These are phyloP conservation scores for Drosophila kurseongensis DNA, from an alignment of 1,140 invertebrate species.

Conservation along the genomic window DNA sequence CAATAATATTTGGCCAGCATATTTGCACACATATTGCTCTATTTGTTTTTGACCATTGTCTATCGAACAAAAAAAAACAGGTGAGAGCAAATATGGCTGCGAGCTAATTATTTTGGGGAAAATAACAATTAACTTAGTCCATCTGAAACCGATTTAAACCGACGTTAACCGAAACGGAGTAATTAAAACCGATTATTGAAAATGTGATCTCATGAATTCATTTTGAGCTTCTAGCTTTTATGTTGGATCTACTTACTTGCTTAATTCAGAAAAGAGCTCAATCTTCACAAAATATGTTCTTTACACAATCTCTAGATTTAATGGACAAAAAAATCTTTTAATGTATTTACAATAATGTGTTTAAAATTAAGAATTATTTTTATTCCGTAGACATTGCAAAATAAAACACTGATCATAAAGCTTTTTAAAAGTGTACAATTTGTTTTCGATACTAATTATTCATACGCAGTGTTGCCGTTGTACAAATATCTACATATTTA, in stretches of 20 bases:
- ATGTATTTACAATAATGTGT: background rate
- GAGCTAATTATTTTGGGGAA: constrained; percentile 28
- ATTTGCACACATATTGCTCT: constrained; percentile 45
- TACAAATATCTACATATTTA: background rate
- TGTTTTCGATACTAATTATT: background rate
- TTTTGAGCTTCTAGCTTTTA: background rate
- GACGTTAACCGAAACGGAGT: background rate
- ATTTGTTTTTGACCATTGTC: constrained; percentile 13
- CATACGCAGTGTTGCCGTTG: background rate
- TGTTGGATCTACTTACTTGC: background rate
- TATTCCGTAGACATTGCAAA: too few species aligned
- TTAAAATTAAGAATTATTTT: too few species aligned
- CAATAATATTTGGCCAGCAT: constrained; percentile 54
- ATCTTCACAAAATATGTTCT: background rate
- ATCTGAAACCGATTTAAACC: constrained; percentile 3
- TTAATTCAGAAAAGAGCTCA: background rate
- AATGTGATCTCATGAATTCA: background rate
- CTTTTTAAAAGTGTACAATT: too few species aligned
- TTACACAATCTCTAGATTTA: background rate
- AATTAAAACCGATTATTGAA: constrained; percentile 1
- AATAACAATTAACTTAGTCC: constrained; percentile 1
- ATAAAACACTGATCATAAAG: too few species aligned
- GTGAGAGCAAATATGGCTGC: constrained; percentile 17
- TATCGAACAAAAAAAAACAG: constrained; percentile 5
- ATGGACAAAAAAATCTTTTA: background rate